Evolutionary conservation across 1,140 invertebrate species (phyloP), one percentile per base, ranked within the genome.

Genomic region (Lasioglossum albipes): DNA sequence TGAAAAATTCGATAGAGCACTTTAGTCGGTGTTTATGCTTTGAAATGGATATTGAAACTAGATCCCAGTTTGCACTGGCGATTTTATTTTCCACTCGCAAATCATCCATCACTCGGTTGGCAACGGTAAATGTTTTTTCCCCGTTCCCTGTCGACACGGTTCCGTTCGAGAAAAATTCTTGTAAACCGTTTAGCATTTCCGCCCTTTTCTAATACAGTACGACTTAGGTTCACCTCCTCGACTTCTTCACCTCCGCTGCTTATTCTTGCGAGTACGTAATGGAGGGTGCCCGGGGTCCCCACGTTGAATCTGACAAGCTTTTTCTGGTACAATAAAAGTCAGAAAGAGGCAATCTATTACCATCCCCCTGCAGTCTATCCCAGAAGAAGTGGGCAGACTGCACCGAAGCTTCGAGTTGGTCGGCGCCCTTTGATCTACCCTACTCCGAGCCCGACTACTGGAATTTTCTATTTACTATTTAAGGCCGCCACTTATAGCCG

Each of bases 381-480:
- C 27, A 67, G 73, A 84, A 65, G 74, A 84, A 71, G 75, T 81
- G 75, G 49, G 54, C 80, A 22, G 86, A 59, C 79, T 75, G 81
- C 77, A 75, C 72, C 75, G 42, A 59, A 71, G 73, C 84, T 83
- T 84, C 80, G 49, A 82, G 72, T 57, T n/a, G 65, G 81, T 83
- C 84, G 81, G 83, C 75, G 70, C 71, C 79, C 87, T 90, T 88
- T 89, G 87, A 89, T 88, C 86, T 83, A 75, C 54, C 84, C 73
- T 7, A 77, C 68, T 80, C 77, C 84, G 45, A 70, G 45, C 73
- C 75, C 78, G 81, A 85, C 91, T 92, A 92, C 91, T 89, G 90
- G 90, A 90, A 91, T 91, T 90, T 88, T 86, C 89, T 91, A 91
- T 91, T 89, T 85, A 86, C 89, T 89, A 88, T 89, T 89, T 89